Conservation (phyloP, 2,888 invertebrate species). For the Mimumesa dahlbomi region DNA sequence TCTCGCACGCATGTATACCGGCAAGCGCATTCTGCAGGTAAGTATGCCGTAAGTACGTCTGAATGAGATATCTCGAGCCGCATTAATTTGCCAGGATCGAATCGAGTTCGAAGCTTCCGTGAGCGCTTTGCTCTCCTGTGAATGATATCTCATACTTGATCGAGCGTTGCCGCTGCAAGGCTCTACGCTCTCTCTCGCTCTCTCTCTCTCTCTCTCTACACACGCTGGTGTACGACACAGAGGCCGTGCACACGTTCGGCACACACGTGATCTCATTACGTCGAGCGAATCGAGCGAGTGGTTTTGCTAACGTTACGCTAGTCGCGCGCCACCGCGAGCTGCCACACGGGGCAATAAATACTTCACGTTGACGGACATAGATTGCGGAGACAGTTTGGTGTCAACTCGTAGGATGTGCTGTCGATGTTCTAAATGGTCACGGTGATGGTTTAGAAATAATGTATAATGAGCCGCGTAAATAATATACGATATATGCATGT, state of each 20-base stretch:
- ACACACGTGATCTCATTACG: conserved; percentile 62
- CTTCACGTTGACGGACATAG: conserved; percentile 46
- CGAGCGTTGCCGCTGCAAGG: conserved; percentile 38
- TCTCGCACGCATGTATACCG: conserved; percentile 12
- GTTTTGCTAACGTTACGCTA: conserved; percentile 17
- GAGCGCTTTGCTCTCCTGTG: conserved; percentile 54
- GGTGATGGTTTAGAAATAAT: conserved; percentile 4
- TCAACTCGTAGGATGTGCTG: conserved; percentile 35
- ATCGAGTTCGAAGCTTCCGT: conserved; percentile 64
- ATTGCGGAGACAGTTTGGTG: conserved; percentile 43
- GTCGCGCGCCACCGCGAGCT: conserved; percentile 22
- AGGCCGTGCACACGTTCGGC: conserved; percentile 14
- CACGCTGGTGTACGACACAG: conserved; percentile 17
- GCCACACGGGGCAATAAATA: conserved; percentile 54
- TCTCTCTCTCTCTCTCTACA: neutral
- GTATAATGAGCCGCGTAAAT: conserved; percentile 22
- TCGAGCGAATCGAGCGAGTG: conserved; percentile 30
- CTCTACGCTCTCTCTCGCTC: neutral
- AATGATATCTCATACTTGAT: conserved; percentile 69
- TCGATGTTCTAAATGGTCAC: conserved; percentile 25
- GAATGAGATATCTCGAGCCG: conserved; percentile 65
- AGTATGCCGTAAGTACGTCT: conserved; percentile 52
- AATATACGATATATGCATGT: conserved; percentile 29
- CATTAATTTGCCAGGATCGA: conserved; percentile 73
- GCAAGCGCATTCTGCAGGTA: conserved; percentile 21